Base-by-base conservation (phyloP, 92 coral and sea anemone species). In the Epizoanthus stellaris region DNA sequence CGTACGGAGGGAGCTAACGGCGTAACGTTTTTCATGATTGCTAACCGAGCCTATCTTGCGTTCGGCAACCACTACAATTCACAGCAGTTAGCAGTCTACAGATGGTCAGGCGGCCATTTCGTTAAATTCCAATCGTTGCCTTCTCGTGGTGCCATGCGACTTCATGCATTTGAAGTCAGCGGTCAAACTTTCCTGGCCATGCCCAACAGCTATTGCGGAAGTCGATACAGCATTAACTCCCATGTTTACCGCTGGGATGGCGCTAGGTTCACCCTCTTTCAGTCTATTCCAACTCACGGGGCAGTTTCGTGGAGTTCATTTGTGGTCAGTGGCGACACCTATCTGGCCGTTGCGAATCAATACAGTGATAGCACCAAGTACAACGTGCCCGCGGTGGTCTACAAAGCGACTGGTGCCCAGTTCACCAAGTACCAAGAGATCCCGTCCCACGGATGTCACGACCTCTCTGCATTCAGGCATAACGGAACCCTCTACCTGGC, bases 231-330 rank as follows among this genome's bases (percentile, higher is more conserved):
- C 80, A 75, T 30, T 58, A 36, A 75, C 80, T 52, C 80, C 19
- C 30, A 39, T 20, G 1, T 75, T n/a, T 75, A 75, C 80, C 34
- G 43, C 25, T 75, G 80, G 80, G 25, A 75, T 30, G 80, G 80
- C 66, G 30, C 53, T 15, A 75, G 13, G 38, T 75, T 75, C 62
- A 58, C 25, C 7, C 23, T 75, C n/a, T 75, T 75, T 57, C 80
- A 75, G 38, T 75, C 80, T 57, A 75, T 75, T 39, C 80, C 62
- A 17, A 15, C 80, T 39, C 80, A 58, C 13, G 54, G 58, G n/a
- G 80, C 58, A 5, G 3, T 15, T 30, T 30, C 36, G 36, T 30
- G 36, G 36, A 30, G 36, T 30, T 30, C 36, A 30, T 30, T 30
- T 30, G 36, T 30, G 36, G 36, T 30, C 36, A 30, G 1, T 30